These are phyloP conservation scores for Bruchidius siliquastri DNA, from an alignment of 2,888 invertebrate genomes.

Conservation along the genomic window DNA sequence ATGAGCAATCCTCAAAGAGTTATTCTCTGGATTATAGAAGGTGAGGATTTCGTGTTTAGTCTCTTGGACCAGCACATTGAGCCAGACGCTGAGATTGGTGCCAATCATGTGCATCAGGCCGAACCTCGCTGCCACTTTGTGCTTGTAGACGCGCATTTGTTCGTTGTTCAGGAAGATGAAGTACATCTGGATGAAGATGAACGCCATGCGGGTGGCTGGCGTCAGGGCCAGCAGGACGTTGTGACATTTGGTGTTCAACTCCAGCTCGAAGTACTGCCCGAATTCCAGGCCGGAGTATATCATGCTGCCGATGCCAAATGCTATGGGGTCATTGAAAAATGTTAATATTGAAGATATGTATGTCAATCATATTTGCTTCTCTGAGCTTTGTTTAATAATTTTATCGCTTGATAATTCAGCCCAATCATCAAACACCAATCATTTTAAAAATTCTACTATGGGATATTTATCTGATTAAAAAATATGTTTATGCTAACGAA, in stretches of 20 bases:
- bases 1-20: constrained; percentile 73
- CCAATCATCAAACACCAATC: too few relatives aligned
- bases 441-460: too few relatives aligned
- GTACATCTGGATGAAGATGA: constrained; percentile 97
- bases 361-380: too few relatives aligned
- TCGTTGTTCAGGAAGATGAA: constrained; percentile 97
- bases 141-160: constrained; percentile 54
- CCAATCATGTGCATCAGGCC: constrained; percentile 99
- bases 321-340: constrained; percentile 49
- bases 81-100: constrained; percentile 98
- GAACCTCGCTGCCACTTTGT: constrained; percentile 84
- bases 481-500: too few relatives aligned
- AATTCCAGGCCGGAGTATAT: constrained; percentile 95
- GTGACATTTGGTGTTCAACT: constrained; percentile 85
- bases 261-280: constrained; percentile 91
- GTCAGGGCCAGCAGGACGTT: constrained; percentile 85
- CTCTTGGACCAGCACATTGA: constrained; percentile 89
- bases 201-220: constrained; percentile 89
- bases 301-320: constrained; percentile 96
- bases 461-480: too few relatives aligned
- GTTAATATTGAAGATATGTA: too few relatives aligned
- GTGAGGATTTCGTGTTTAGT: constrained; percentile 92
- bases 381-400: too few relatives aligned
- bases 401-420: too few relatives aligned
- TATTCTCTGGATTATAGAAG: constrained; percentile 85